Percentiles rank a stretch among this genome's conserved stretches.
These are phyloP conservation scores for Mesaphorura yosii DNA, from an alignment of 1,140 invertebrate species.

Conservation along the genomic window DNA sequence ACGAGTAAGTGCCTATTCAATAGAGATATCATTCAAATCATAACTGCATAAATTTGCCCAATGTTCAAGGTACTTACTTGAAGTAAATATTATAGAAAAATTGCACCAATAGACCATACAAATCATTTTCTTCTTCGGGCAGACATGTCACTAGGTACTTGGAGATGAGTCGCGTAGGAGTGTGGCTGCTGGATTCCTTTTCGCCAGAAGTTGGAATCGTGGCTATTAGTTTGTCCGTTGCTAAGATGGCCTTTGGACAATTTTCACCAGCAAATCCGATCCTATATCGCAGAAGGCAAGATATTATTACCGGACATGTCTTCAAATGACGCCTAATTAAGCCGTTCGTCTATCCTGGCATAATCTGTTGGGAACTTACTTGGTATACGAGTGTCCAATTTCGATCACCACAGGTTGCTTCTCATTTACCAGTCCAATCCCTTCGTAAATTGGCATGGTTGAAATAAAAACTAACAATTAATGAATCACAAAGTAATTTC, in stretches of 20 bases:
- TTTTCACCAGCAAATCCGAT: conserved; percentile 83
- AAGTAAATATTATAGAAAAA: conserved; percentile 82
- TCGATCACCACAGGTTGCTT: conserved; percentile 82
- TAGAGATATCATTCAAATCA: too few relatives aligned
- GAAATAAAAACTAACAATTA: too few relatives aligned
- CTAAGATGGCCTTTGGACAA: conserved; percentile 66
- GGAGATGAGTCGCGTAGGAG: too few relatives aligned
- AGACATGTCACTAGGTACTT: too few relatives aligned
- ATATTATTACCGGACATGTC: background rate
- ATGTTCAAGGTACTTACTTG: conserved; percentile 58
- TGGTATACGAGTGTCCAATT: conserved; percentile 83
- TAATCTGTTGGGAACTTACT: too few relatives aligned
- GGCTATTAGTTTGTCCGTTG: too few relatives aligned
- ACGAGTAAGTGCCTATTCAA: conserved; percentile 62
- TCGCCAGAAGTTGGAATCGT: conserved; percentile 66
- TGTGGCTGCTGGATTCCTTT: conserved; percentile 37
- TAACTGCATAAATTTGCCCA: background rate
- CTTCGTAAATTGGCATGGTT: conserved; percentile 56
- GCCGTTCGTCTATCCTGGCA: too few relatives aligned
- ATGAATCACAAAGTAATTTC: too few relatives aligned
- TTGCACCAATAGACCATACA: conserved; percentile 74
- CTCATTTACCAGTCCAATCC: conserved; percentile 61
- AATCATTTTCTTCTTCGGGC: conserved; percentile 55
- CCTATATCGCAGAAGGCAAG: conserved; percentile 40
- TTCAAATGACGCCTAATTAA: conserved; percentile 1